Evolutionary conservation across 2,113 vertebrate species (phyloP).

Genomic region (Dromiciops gliroides): DNA sequence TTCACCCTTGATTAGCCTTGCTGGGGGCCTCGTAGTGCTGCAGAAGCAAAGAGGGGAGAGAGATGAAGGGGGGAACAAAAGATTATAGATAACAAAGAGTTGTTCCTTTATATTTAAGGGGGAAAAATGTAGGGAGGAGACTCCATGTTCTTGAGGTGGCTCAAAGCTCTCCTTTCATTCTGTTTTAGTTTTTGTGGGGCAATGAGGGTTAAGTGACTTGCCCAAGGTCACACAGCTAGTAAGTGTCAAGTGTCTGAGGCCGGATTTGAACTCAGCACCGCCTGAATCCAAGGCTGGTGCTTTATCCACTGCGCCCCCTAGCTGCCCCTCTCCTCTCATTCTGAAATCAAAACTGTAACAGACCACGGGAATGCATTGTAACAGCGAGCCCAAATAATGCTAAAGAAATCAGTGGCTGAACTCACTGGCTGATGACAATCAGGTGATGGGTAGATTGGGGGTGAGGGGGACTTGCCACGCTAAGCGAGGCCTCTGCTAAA

Average conservation of each 20-base stretch:
- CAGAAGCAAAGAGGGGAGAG: constrained; percentile 49
- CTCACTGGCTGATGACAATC: background rate
- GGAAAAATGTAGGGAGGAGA: constrained; percentile 21
- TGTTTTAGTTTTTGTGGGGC: no score
- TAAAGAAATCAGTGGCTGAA: background rate
- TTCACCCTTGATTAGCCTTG: background rate
- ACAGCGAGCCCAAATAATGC: background rate
- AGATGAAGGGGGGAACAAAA: background rate
- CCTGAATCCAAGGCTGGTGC: no score
- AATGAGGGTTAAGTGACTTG: no score
- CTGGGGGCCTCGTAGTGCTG: background rate
- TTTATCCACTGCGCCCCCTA: no score
- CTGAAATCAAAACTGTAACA: background rate
- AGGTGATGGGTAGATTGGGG: background rate
- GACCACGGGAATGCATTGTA: background rate
- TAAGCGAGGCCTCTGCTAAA: background rate
- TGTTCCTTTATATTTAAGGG: background rate
- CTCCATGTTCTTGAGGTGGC: constrained; percentile 69
- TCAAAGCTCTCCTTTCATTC: constrained; percentile 55
- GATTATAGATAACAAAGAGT: background rate
- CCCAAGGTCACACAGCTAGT: no score
- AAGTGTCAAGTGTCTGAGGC: no score
- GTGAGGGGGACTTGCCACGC: background rate
- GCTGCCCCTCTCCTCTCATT: constrained; percentile 2
- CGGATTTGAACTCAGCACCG: no score